A percentile compares a stretch with the other conserved stretches of the same genome.
Evolutionary conservation across 2,888 invertebrate genomes (phyloP).

Genomic region (Drosophila macrospina): DNA sequence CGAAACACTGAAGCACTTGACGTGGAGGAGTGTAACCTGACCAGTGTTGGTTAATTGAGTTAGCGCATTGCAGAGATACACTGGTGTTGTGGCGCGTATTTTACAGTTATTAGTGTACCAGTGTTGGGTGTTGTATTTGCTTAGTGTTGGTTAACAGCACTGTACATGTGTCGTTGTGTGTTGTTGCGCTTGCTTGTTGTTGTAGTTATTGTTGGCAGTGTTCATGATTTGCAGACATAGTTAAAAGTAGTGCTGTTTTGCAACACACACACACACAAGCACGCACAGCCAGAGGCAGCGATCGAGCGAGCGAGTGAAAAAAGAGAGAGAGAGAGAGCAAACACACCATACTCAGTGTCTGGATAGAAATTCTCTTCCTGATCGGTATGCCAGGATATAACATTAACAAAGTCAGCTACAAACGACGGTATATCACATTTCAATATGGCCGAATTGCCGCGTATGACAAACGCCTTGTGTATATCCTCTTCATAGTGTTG

Average conservation of each 20-base stretch:
- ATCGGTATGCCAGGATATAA: conserved; percentile 94
- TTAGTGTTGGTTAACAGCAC: conserved; percentile 61
- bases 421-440: conserved; percentile 97
- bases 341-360: conserved; percentile 85
- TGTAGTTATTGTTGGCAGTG: conserved; percentile 15
- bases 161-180: conserved; percentile 46
- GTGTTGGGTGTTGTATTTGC: conserved; percentile 30
- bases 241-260: conserved; percentile 62
- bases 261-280: conserved; percentile 42
- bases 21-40: conserved; percentile 36
- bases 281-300: conserved; percentile 59
- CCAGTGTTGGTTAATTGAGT: conserved; percentile 72
- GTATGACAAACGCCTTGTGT: conserved; percentile 95
- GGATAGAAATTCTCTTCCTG: conserved; percentile 85
- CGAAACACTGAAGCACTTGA: conserved; percentile 29
- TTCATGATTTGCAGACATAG: conserved; percentile 38
- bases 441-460: conserved; percentile 94
- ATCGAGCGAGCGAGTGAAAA: conserved; percentile 9
- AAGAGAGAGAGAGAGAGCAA: neutral
- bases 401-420: conserved; percentile 95
- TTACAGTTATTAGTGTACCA: conserved; percentile 67
- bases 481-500: conserved; percentile 96
- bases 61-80: conserved; percentile 48
- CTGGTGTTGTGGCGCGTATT: conserved; percentile 54
- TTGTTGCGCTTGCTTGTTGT: conserved; percentile 25